Evolutionary conservation across 1,140 invertebrate genomes (phyloP).

Genomic region (Pseudomyrmex concolor): DNA sequence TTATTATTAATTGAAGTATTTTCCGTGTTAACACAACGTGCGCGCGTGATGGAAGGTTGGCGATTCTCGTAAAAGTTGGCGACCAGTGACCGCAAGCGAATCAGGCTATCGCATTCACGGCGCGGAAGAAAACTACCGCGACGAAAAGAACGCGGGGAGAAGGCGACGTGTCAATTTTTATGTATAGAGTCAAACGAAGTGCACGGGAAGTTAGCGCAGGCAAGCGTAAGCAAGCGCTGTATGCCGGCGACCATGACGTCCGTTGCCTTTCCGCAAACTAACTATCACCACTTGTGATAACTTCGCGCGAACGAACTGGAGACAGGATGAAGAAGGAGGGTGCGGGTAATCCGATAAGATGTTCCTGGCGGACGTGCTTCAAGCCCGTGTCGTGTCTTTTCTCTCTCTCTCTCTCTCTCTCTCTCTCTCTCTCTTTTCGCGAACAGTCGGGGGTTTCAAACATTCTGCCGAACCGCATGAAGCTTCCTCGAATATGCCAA

Average conservation of each 20-base stretch:
- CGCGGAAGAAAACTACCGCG: neutral
- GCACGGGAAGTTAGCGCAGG: constrained; percentile 39
- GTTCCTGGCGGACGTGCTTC: constrained; percentile 76
- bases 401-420: constrained; percentile 16
- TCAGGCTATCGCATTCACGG: neutral
- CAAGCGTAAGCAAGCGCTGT: constrained; percentile 58
- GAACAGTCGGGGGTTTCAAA: neutral
- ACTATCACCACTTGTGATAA: constrained; percentile 81
- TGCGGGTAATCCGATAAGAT: constrained; percentile 82
- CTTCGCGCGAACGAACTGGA: constrained; percentile 61
- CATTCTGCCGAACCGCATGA: constrained; percentile 6
- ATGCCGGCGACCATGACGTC: constrained; percentile 60
- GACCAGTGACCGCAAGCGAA: neutral
- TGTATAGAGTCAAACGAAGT: constrained; percentile 56
- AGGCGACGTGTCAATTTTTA: constrained; percentile 42
- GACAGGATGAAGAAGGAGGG: constrained; percentile 8
- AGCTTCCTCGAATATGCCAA: constrained; percentile 23
- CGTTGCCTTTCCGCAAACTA: constrained; percentile 78
- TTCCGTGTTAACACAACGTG: neutral
- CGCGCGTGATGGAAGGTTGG: neutral
- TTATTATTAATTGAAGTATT: constrained; percentile 31
- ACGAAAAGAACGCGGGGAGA: neutral
- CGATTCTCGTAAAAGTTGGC: neutral
- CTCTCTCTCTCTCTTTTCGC: neutral
- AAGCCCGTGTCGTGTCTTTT: constrained; percentile 42